These are phyloP conservation scores for roundworm (Caenorhabditis elegans) DNA, from an alignment of 1,140 invertebrate genomes.

Conservation along the genomic window WBcel235 BX284604.4:17346501-17347000, in stretches of 20 bases:
- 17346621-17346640: neutral
- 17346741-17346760: neutral
- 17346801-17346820: neutral
- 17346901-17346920: no score
- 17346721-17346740: neutral
- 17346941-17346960: no score
- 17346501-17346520: neutral
- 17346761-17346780: neutral
- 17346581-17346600: no score
- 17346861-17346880: no score
- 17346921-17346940: no score
- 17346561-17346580: neutral
- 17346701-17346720: neutral
- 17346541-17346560: neutral
- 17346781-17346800: neutral
- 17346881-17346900: no score
- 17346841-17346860: no score
- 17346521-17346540: neutral
- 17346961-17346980: no score
- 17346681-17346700: neutral
- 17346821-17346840: no score
- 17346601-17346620: neutral
- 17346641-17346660: neutral
- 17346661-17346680: neutral
- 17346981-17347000: no score